These are phyloP conservation scores for Macrobrachium nipponense DNA, from an alignment of 1,140 invertebrate genomes.

Conservation along the genomic window DNA sequence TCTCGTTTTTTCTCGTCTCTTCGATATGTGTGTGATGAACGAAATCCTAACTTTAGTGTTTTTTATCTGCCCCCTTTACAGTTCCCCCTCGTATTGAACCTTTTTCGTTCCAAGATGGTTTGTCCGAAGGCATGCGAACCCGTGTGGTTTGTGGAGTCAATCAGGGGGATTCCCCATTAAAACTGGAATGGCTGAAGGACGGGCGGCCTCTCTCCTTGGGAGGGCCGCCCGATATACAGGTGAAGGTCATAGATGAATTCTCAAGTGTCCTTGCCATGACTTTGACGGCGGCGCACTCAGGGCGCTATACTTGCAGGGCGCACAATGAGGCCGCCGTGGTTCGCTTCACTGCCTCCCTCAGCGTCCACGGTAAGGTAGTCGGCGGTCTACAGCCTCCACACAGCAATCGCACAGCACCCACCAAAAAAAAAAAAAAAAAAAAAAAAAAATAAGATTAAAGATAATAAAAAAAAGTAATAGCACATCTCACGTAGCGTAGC, in stretches of 20 bases:
- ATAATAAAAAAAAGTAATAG: neutral
- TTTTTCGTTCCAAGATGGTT: conserved; percentile 59
- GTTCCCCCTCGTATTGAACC: conserved; percentile 60
- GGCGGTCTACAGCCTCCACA: conserved; percentile 5
- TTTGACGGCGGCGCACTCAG: conserved; percentile 83
- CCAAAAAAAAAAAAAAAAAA: neutral
- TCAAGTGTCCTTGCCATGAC: conserved; percentile 90
- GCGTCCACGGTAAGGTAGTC: conserved; percentile 68
- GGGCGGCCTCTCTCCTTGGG: conserved; percentile 73
- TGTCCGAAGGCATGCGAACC: conserved; percentile 69
- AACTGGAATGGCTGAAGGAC: conserved; percentile 82
- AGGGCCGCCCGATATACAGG: conserved; percentile 71
- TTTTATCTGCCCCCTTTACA: conserved; percentile 56
- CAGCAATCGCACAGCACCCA: conserved; percentile 34
- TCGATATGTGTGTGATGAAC: conserved; percentile 39
- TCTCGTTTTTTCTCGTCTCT: neutral
- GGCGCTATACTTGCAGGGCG: conserved; percentile 90
- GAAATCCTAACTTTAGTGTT: conserved; percentile 42
- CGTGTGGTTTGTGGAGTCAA: conserved; percentile 90
- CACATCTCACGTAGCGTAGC: conserved; percentile 51
- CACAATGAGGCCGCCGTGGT: conserved; percentile 72
- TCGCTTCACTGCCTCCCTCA: conserved; percentile 70
- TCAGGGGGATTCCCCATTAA: conserved; percentile 92
- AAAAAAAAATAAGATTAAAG: too few species aligned
- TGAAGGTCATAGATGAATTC: conserved; percentile 83